These are phyloP conservation scores for Noctua janthe DNA, from an alignment of 2,888 invertebrate species.

Conservation along the genomic window DNA sequence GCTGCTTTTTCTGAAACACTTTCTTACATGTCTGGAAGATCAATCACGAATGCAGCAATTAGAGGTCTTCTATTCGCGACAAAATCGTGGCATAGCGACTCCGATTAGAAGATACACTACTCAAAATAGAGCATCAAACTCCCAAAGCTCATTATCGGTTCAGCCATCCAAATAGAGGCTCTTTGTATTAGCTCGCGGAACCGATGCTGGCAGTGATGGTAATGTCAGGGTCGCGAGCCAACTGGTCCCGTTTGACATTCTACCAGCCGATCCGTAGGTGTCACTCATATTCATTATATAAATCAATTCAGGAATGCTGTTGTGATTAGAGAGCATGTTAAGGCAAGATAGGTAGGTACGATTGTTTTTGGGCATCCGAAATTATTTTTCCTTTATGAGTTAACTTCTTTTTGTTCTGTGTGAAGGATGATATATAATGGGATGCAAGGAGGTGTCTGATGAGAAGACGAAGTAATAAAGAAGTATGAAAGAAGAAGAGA, in stretches of 20 bases:
- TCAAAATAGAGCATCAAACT: constrained; percentile 26
- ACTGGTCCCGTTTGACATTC: constrained; percentile 81
- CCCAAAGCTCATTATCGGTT: constrained; percentile 18
- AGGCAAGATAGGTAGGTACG: background rate
- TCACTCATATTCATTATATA: constrained; percentile 68
- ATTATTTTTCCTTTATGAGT: background rate
- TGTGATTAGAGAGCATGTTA: constrained; percentile 69
- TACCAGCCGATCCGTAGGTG: constrained; percentile 66
- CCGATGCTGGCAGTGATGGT: constrained; percentile 67
- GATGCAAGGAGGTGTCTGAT: background rate
- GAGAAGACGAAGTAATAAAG: background rate
- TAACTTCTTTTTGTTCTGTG: background rate
- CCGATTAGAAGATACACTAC: background rate
- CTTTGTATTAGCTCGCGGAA: constrained; percentile 76
- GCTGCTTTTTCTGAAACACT: background rate
- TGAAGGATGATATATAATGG: background rate
- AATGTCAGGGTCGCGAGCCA: constrained; percentile 81
- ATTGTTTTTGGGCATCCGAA: constrained; percentile 10
- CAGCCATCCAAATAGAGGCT: constrained; percentile 43
- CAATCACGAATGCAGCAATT: background rate
- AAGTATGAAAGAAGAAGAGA: background rate
- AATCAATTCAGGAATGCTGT: constrained; percentile 71
- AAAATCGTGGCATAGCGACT: constrained; percentile 34
- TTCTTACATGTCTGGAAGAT: background rate
- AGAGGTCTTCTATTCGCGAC: constrained; percentile 1